These are phyloP conservation scores for Laticauda laticaudata DNA, from an alignment of 2,113 vertebrate species.

Conservation along the genomic window DNA sequence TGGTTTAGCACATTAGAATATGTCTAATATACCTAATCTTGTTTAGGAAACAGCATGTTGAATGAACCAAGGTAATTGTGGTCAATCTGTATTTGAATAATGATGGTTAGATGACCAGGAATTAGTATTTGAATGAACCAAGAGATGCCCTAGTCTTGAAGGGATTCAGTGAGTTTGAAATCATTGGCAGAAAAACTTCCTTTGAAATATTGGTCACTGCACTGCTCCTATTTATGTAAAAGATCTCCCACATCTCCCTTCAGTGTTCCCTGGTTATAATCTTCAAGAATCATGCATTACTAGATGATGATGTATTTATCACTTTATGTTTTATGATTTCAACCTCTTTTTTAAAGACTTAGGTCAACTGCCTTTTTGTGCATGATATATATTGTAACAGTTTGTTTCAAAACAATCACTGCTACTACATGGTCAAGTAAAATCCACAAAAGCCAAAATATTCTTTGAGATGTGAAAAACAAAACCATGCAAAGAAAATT, in stretches of 20 bases:
- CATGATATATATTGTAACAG: slow-evolving; percentile 47
- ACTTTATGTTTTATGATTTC: slow-evolving; percentile 41
- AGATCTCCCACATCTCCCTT: slow-evolving; percentile 3
- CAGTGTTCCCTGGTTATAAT: slow-evolving; percentile 48
- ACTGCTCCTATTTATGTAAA: background rate
- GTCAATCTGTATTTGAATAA: background rate
- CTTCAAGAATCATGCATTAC: slow-evolving; percentile 70
- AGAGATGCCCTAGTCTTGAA: background rate
- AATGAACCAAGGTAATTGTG: background rate
- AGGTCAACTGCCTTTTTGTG: slow-evolving; percentile 22
- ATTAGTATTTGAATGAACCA: background rate
- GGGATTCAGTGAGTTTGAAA: background rate
- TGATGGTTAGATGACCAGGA: background rate
- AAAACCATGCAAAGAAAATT: slow-evolving; percentile 17
- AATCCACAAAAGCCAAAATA: slow-evolving; percentile 44
- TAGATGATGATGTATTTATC: slow-evolving; percentile 47
- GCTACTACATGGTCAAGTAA: slow-evolving; percentile 20
- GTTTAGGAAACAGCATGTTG: background rate
- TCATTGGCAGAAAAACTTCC: background rate
- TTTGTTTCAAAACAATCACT: background rate
- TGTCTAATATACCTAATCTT: background rate
- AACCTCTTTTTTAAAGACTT: slow-evolving; percentile 44
- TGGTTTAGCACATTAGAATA: background rate
- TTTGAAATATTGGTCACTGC: background rate
- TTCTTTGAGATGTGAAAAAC: slow-evolving; percentile 37